phyloP scores from a whole-genome alignment of 2,113 vertebrate species.

The Pseudopodoces humilis region DNA sequence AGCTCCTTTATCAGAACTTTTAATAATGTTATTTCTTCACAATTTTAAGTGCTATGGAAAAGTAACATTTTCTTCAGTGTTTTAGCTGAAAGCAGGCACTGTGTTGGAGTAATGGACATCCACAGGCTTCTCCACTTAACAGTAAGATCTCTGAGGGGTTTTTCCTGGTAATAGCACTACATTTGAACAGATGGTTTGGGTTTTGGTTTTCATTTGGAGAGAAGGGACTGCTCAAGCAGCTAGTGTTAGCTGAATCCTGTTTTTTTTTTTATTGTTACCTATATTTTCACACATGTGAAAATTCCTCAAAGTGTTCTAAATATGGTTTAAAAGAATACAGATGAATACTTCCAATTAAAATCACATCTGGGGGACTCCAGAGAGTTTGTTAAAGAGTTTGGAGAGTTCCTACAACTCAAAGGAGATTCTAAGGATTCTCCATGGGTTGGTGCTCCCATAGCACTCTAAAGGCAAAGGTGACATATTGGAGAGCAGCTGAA shows the following conservation, averaged over 20 bases:
- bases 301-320: neutral
- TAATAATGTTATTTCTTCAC: neutral
- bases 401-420: neutral
- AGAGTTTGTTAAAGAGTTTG: neutral
- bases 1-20: neutral
- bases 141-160: neutral
- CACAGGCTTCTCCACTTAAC: neutral
- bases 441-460: neutral
- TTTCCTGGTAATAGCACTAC: neutral
- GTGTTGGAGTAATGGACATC: neutral
- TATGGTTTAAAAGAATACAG: neutral
- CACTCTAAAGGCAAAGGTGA: neutral
- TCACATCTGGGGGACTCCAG: neutral
- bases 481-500: neutral
- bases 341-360: neutral
- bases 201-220: neutral
- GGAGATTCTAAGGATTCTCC: neutral
- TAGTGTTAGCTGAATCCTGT: neutral
- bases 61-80: neutral
- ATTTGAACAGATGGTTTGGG: neutral
- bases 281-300: neutral
- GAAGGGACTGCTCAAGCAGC: neutral
- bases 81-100: neutral
- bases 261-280: neutral
- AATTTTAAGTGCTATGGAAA: neutral